Percentiles rank a stretch among this genome's conserved stretches.
phyloP scores from a whole-genome alignment of 2,797 vertebrate species.

The Characodon lateralis region DNA sequence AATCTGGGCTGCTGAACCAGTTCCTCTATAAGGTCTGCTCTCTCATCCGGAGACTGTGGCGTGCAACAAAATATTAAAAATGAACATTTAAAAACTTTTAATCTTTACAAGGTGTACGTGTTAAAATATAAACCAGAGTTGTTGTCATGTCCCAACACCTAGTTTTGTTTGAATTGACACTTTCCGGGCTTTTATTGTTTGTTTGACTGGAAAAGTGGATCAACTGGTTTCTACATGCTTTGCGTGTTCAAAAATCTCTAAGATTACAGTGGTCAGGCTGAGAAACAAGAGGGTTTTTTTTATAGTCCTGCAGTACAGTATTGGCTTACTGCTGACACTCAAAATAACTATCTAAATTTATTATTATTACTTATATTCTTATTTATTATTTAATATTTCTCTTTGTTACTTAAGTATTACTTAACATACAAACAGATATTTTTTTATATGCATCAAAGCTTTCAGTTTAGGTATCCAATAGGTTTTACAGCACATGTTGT shows the following conservation, averaged over 20 bases:
- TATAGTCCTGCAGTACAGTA: background rate
- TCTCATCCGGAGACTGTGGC: background rate
- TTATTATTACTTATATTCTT: background rate
- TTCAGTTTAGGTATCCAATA: background rate
- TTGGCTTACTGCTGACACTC: slow-evolving; percentile 8
- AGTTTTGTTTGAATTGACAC: slow-evolving; percentile 6
- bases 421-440: background rate
- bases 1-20: slow-evolving; percentile 11
- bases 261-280: slow-evolving; percentile 38
- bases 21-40: slow-evolving; percentile 1
- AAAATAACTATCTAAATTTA: slow-evolving; percentile 17
- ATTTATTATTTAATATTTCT: no score
- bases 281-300: slow-evolving; percentile 10
- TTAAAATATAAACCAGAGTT: background rate
- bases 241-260: slow-evolving; percentile 38
- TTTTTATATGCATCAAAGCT: background rate
- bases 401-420: background rate
- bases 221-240: slow-evolving; percentile 36
- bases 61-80: background rate
- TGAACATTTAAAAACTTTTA: background rate
- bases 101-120: background rate
- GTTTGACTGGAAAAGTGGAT: slow-evolving; percentile 36
- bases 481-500: background rate
- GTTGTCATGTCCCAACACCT: background rate
- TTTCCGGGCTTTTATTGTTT: slow-evolving; percentile 16